Evolutionary conservation across 2,113 vertebrate genomes (phyloP), one percentile per base, ranked within the genome.

Genomic region (Microtus ochrogaster): DNA sequence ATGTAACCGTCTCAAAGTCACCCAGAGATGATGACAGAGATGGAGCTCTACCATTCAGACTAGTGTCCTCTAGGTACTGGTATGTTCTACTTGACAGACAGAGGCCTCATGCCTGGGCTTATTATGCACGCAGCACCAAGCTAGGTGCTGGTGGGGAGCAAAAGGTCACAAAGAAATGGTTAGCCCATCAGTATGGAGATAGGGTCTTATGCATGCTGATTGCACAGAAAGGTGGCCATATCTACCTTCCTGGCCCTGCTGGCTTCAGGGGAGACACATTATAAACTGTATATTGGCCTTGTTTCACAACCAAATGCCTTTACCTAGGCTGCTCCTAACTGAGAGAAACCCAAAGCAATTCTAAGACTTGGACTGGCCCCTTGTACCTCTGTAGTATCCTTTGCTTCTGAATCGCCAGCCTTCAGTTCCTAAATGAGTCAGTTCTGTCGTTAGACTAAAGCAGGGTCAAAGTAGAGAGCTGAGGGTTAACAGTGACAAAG

Each of bases 301-400:
- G 73, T 89, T 83, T 98, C 92, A 92, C 39, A 95, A n/a, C 28
- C 91, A 90, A 89, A 93, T 16, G 8, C 86, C 70, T 95, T 96
- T 88, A 19, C 52, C 55, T 95, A 91, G 66, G 82, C 63, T 92
- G 49, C 49, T 24, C n/a, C 63, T 96, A 95, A 94, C 33, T 33
- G 58, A 89, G 83, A n/a, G 36, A n/a, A 86, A 39, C 82, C 94
- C 63, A 89, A 86, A 91, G 63, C 61, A 91, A 83, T 94, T 55
- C 26, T 70, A 52, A 66, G n/a, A 28, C 70, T 30, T 94, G 63
- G 22, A 47, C 61, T 96, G 65, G 26, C 39, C 41, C 86, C 39
- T 90, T 85, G 66, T 58, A 94, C 26, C 73, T 90, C 78, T 13
- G 22, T 33, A 92, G 44, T 89, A 74, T 77, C 86, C 49, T 52